Conservation (phyloP, 2,797 vertebrate genomes). For the Numenius phaeopus region DNA sequence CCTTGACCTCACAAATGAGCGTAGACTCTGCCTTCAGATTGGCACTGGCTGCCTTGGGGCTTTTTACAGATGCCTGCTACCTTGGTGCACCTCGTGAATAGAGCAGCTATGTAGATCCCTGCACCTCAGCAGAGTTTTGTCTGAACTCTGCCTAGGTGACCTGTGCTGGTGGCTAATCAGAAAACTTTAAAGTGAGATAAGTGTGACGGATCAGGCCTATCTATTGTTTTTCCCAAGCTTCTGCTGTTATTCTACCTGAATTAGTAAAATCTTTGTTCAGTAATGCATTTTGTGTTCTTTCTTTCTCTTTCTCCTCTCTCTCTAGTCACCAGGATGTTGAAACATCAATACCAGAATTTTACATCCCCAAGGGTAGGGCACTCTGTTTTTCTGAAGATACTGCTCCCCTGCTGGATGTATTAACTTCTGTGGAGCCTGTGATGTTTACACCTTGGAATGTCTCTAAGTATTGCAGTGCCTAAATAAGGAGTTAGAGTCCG, state of each 20-base stretch:
- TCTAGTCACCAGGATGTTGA: neutral
- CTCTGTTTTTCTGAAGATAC: neutral
- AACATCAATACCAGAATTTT: neutral
- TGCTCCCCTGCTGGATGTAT: neutral
- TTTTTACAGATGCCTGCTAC: neutral
- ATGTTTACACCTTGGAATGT: neutral
- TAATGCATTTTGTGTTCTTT: neutral
- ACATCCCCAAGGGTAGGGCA: neutral
- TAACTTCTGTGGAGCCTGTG: neutral
- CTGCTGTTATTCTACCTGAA: neutral
- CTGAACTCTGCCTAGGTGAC: neutral
- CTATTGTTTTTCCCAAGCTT: neutral
- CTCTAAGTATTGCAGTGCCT: neutral
- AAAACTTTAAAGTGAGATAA: neutral
- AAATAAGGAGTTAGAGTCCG: neutral
- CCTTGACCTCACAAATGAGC: rapidly evolving
- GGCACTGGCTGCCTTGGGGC: neutral
- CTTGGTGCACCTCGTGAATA: neutral
- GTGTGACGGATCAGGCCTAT: neutral
- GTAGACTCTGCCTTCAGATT: neutral
- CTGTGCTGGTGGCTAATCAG: neutral
- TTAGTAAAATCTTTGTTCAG: neutral
- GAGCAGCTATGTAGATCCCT: neutral
- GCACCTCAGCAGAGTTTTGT: neutral
- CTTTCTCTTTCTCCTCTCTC: neutral